Base-by-base conservation (phyloP, 2,888 invertebrate genomes). In the Alloscopus bannaensis region DNA sequence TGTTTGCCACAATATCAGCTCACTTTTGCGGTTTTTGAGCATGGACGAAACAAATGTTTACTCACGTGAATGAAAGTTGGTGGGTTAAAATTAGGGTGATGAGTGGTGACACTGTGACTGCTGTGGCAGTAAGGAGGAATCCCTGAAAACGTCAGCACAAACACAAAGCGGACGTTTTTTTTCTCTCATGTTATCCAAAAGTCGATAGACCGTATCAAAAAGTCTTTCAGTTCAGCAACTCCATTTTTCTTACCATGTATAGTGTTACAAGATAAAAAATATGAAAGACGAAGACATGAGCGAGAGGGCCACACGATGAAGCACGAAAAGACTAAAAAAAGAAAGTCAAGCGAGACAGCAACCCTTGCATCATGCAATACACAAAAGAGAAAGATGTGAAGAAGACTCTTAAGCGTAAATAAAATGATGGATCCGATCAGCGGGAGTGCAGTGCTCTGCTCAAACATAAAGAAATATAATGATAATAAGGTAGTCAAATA, bases 141-240 rank as follows among this genome's bases (percentile, higher is more conserved):
- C n/a, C n/a, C 36, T 6, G n/a, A n/a, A n/a, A 47, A 47, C 47
- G 47, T 13, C 18, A n/a, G 11, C 11, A n/a, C 47, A 47, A 36
- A 36, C 47, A n/a, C 20, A 26, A 55, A 22, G 13, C n/a, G 29
- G 57, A 18, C 28, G 13, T 8, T 13, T 11, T 8, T 52, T 52
- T 52, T 52, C 36, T 52, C 4, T 20, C 4, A 47, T 66, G 57
- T 59, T 57, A 69, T 68, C 68, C 52, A 22, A 13, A 65, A 78
- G 59, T 59, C 71, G 78, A 78, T 78, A 78, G 71, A 78, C 65
- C 78, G 31, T 78, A 70, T 78, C 77, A 36, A 78, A 78, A 78
- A 71, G 78, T 78, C 78, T 78, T 71, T 59, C 78, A 78, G 78
- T 78, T 78, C 78, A 71, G 40, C 65, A 71, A 71, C 71, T 64